Percentiles rank a stretch among this genome's conserved stretches.
Evolutionary conservation across 2,113 vertebrate species (phyloP).

Genomic region (Carettochelys insculpta): DNA sequence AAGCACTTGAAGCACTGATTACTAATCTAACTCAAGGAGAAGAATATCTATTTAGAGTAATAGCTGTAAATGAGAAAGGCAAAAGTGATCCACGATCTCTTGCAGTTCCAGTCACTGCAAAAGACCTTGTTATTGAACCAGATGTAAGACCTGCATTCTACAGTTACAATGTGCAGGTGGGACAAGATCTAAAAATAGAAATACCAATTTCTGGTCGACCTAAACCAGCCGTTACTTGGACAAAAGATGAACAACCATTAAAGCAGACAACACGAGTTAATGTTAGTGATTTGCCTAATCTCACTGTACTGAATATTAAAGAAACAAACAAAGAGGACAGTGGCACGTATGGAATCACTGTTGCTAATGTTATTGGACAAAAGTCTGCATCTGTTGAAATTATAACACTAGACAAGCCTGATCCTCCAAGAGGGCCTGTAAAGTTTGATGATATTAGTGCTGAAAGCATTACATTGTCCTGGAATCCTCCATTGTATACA

Average conservation of each 20-base stretch:
- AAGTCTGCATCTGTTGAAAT: slow-evolving; percentile 91
- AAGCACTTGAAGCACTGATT: slow-evolving; percentile 89
- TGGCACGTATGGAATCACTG: slow-evolving; percentile 90
- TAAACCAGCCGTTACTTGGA: slow-evolving; percentile 91
- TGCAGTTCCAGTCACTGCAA: slow-evolving; percentile 91
- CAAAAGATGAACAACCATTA: slow-evolving; percentile 88
- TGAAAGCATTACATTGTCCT: slow-evolving; percentile 92
- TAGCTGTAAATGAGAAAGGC: slow-evolving; percentile 96
- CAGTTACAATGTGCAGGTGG: slow-evolving; percentile 91
- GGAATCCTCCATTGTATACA: slow-evolving; percentile 90
- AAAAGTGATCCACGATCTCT: slow-evolving; percentile 95
- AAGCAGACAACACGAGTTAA: slow-evolving; percentile 95
- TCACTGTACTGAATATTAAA: slow-evolving; percentile 90
- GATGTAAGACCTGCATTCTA: slow-evolving; percentile 91
- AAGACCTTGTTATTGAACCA: slow-evolving; percentile 94
- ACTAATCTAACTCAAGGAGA: slow-evolving; percentile 91
- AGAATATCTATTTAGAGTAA: slow-evolving; percentile 94
- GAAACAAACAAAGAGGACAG: slow-evolving; percentile 91
- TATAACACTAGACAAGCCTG: slow-evolving; percentile 94
- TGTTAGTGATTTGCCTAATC: slow-evolving; percentile 80
- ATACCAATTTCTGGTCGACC: slow-evolving; percentile 93
- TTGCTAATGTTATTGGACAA: slow-evolving; percentile 88
- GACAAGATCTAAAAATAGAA: slow-evolving; percentile 91
- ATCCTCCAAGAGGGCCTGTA: slow-evolving; percentile 93
- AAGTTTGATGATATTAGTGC: slow-evolving; percentile 94